A percentile compares a stretch with the other conserved stretches of the same genome.
Conservation (phyloP, 2,797 vertebrate genomes). For the Antrozous pallidus region DNA sequence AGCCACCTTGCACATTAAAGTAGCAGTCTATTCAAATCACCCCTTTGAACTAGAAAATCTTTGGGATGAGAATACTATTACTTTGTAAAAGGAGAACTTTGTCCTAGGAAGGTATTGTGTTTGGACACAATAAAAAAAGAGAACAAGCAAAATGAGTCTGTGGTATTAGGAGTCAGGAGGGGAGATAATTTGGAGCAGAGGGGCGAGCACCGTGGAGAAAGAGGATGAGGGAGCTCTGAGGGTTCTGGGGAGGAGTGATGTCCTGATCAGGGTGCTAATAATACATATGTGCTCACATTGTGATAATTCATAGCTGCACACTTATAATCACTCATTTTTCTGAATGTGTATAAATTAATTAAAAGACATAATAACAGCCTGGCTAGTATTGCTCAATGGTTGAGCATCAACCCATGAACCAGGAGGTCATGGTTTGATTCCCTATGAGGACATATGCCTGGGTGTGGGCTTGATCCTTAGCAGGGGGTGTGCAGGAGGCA, state of each 20-base stretch:
- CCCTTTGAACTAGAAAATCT: neutral
- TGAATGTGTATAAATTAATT: neutral
- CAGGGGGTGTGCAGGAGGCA: too few relatives aligned
- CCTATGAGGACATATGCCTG: too few relatives aligned
- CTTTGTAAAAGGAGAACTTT: neutral
- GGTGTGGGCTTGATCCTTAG: too few relatives aligned
- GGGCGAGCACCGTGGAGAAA: accelerated
- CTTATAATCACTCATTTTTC: neutral
- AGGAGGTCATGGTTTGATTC: too few relatives aligned
- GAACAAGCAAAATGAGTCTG: neutral
- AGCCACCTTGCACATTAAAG: neutral
- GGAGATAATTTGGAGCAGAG: neutral
- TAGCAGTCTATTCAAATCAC: neutral
- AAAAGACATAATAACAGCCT: neutral
- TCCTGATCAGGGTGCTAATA: neutral
- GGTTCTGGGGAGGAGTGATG: neutral
- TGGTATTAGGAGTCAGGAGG: neutral
- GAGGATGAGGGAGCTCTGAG: accelerated
- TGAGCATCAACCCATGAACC: too few relatives aligned
- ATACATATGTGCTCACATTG: neutral
- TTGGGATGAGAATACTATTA: neutral
- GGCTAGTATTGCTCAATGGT: too few relatives aligned
- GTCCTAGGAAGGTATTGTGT: neutral
- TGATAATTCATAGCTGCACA: neutral
- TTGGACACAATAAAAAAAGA: neutral